Evolutionary conservation across 2,113 vertebrate genomes (phyloP), one percentile per base, ranked within the genome.

Genomic region (Hemicordylus capensis): DNA sequence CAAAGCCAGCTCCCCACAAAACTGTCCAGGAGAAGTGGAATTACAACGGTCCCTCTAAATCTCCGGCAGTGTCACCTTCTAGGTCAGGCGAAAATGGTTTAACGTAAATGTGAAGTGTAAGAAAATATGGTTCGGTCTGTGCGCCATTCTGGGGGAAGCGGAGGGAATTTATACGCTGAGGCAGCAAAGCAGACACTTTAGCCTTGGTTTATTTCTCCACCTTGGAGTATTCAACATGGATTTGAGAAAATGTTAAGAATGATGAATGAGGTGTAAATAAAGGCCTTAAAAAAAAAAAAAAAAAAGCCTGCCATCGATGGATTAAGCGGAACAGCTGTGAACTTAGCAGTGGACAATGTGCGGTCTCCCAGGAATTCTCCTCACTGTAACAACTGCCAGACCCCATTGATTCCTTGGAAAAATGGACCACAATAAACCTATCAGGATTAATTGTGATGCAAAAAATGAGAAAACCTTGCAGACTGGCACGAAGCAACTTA

Each of bases 331-430:
- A 89, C 78, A 95, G 85, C 91, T 93, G 81, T 86, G 85, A 89
- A 83, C 84, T 92, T 94, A 91, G 88, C 81, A 63, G 44, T 44
- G 75, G 83, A 42, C 44, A 89, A 95, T 93, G 93, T 90, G 89
- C 88, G 91, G 63, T 81, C 86, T 87, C 84, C 89, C 48, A 90
- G 87, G 88, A 92, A 58, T 31, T 46, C 14, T 93, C 84, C 91
- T 91, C 93, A 93, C 92, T 93, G 88, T 88, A 64, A 88, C 89
- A 92, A 89, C 87, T 89, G 94, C 91, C 92, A 88, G 91, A 93
- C 24, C 72, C 85, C 94, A 96, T 95, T 94, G 95, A 97, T 96
- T 95, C 94, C 78, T 88, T 95, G 91, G 8, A 54, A 94, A 78
- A 42, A 11, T 85, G 77, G 83, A 56, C 90, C 31, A 48, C 91